Evolutionary conservation across 1,140 invertebrate species (phyloP), one percentile per base, ranked within the genome.

Genomic region (Theocolax elegans): DNA sequence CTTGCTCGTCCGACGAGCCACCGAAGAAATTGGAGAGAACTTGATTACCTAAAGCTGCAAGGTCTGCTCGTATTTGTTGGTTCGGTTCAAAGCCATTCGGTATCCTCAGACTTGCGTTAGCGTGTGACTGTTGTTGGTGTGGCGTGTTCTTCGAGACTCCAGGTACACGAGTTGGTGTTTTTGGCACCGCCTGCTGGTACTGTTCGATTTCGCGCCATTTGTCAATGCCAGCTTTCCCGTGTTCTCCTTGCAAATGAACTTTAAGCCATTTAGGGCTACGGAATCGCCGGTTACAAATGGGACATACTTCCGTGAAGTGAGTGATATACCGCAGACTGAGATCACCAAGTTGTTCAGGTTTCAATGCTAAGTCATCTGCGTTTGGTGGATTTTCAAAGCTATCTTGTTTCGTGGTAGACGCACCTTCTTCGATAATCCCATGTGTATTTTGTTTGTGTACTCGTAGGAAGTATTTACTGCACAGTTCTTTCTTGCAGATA

Each of bases 381-480:
- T 65, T 76, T 15, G 81, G 56, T 3, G 77, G 67, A 17, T 51
- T 27, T n/a, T 75, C 80, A 17, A 74, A 80, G 2, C 51, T 74
- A 40, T 83, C 80, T 54, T 79, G 79, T 13, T 86, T 80, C 21
- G 71, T 74, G 12, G 44, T 71, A 4, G 78, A 38, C 0, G 89
- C 81, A 0, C 87, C 88, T 49, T 94, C 93, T 72, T 93, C 94
- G 15, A 92, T 88, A 51, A 99, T 96, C 1, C 97, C 97, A 81
- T 99, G 97, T 6, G 96, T 98, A 83, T 99, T 99, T 79, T 97
- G 94, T 80, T 98, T 98, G 86, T 99, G 97, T 3, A 97, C 95
- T 65, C 95, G 91, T 15, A 99, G 86, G 80, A 99, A 99, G 84
- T 99, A 99, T 83, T 99, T 99, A 84, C 95, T 97, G 86, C 96